A percentile compares a stretch with the other conserved stretches of the same genome.
These are phyloP conservation scores for Hirundo rustica DNA, from an alignment of 2,797 vertebrate species.

Conservation along the genomic window DNA sequence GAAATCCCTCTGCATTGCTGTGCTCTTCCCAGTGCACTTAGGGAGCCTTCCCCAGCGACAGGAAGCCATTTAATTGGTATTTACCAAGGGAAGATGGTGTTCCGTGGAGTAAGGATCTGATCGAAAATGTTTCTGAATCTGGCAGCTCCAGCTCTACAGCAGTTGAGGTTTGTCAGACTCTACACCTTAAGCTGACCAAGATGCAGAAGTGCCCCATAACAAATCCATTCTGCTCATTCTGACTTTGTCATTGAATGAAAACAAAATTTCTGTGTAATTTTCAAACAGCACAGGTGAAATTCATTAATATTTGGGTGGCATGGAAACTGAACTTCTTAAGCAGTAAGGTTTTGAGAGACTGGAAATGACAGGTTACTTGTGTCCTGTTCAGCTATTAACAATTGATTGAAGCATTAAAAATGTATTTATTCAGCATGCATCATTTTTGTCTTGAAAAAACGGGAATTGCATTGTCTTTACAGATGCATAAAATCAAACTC, in stretches of 20 bases:
- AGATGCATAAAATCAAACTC: neutral
- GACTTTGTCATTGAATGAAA: neutral
- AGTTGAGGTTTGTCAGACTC: neutral
- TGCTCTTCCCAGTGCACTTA: neutral
- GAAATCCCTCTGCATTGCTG: neutral
- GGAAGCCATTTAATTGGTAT: neutral
- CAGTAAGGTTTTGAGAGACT: neutral
- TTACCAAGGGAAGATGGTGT: neutral
- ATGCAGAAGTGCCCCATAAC: neutral
- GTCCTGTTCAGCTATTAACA: neutral
- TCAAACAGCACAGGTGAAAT: neutral
- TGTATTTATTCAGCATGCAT: neutral
- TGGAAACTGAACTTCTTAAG: neutral
- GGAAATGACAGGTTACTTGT: neutral
- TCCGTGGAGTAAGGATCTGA: neutral
- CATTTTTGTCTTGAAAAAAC: neutral
- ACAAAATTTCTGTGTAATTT: neutral
- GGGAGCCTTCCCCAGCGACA: neutral
- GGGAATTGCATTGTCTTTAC: neutral
- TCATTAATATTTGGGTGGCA: neutral
- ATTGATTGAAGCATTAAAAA: neutral
- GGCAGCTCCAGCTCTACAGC: neutral
- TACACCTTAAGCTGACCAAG: neutral
- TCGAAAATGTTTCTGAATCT: neutral
- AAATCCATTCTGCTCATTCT: neutral